Conservation (phyloP, 2,888 invertebrate species). For the Xylocampa areola region DNA sequence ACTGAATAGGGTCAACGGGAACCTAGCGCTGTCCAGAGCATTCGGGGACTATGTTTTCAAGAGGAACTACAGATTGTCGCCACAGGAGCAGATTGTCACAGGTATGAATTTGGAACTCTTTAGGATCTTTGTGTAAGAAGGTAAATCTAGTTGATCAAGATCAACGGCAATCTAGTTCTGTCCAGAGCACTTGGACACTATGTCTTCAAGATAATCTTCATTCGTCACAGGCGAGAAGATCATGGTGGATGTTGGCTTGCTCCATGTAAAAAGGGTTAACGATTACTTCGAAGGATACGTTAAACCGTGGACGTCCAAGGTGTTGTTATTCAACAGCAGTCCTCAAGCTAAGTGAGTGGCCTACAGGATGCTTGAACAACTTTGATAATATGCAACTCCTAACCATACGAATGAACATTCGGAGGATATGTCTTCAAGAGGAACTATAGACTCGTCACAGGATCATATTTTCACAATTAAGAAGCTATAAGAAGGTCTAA, state of each 20-base stretch:
- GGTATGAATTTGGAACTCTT: conserved; percentile 95
- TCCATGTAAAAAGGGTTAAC: too few species aligned
- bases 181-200: too few species aligned
- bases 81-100: conserved; percentile 99
- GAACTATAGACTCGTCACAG: conserved; percentile 95
- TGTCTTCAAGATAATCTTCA: too few species aligned
- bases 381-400: too few species aligned
- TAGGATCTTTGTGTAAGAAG: conserved; percentile 97
- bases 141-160: conserved; percentile 99
- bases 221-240: too few species aligned
- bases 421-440: conserved; percentile 99
- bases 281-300: too few species aligned
- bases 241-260: too few species aligned
- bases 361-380: too few species aligned
- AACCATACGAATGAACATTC: too few species aligned
- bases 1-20: conserved; percentile 99
- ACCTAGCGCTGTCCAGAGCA: conserved; percentile 98
- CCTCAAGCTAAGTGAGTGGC: too few species aligned
- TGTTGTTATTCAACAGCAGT: too few species aligned
- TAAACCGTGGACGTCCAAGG: too few species aligned
- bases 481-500: conserved; percentile 98
- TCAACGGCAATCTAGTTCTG: conserved; percentile 99
- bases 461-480: conserved; percentile 99
- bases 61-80: conserved; percentile 94
- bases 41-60: conserved; percentile 99